Evolutionary conservation across 2,888 invertebrate genomes (phyloP).

Genomic region (Mallateleia sp.): DNA sequence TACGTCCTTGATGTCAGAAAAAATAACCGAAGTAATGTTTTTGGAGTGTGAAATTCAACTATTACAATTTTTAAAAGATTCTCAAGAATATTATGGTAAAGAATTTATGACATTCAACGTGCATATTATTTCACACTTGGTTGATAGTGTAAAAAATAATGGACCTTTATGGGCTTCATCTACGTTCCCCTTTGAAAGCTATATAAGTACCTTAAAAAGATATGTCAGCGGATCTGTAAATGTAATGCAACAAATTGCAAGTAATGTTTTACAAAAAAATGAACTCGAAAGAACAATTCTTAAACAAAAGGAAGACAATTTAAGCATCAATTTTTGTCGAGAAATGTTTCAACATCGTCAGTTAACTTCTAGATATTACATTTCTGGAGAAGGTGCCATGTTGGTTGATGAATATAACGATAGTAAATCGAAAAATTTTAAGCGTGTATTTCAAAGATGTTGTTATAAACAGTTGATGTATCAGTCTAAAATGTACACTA

Average conservation of each 20-base stretch:
- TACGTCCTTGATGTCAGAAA: conserved; percentile 29
- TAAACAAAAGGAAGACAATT: neutral
- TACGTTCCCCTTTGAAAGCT: conserved; percentile 66
- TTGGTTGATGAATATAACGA: neutral
- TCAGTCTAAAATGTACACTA: neutral
- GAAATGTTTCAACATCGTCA: neutral
- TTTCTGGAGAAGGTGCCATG: conserved; percentile 3
- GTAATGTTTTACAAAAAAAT: conserved; percentile 18
- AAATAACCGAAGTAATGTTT: conserved; percentile 63
- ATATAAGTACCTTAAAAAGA: conserved; percentile 35
- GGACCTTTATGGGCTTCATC: conserved; percentile 77
- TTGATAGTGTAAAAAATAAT: conserved; percentile 55
- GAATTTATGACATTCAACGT: conserved; percentile 75
- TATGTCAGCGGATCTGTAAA: conserved; percentile 38
- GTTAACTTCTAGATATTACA: neutral
- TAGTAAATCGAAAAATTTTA: neutral
- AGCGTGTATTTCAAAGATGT: conserved; percentile 12
- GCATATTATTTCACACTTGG: conserved; percentile 65
- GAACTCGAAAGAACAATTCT: conserved; percentile 5
- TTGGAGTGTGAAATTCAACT: conserved; percentile 66
- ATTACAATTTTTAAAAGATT: conserved; percentile 59
- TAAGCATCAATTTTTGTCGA: neutral
- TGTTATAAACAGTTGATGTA: conserved; percentile 9
- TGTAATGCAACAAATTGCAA: conserved; percentile 45
- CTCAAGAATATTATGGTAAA: conserved; percentile 62